These are phyloP conservation scores for Zonotrichia albicollis DNA, from an alignment of 2,797 vertebrate species.

Conservation along the genomic window DNA sequence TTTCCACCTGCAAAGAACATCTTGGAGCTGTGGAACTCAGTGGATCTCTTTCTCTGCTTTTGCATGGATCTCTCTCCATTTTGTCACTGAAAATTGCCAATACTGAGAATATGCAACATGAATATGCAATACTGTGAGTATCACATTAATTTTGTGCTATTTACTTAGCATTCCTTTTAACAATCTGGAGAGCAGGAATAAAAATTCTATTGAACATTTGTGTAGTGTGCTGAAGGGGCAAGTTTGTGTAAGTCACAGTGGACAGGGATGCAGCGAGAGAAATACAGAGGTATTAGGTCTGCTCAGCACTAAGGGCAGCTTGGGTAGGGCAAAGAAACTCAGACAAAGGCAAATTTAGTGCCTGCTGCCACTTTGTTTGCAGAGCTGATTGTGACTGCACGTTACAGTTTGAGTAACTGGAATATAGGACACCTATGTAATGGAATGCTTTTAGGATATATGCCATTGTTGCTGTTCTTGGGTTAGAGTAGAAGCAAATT, in stretches of 20 bases:
- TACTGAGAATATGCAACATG: not conserved
- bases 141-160: not conserved
- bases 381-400: not conserved
- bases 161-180: not conserved
- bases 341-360: not conserved
- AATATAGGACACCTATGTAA: not conserved
- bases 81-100: not conserved
- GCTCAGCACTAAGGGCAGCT: not conserved
- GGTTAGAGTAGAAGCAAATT: not conserved
- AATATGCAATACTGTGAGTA: no score
- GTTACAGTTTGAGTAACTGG: not conserved
- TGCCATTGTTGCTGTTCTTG: accelerated
- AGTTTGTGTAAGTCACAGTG: not conserved
- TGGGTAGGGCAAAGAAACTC: not conserved
- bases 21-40: not conserved
- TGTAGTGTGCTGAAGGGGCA: not conserved
- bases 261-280: not conserved
- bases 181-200: not conserved
- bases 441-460: not conserved
- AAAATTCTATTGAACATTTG: not conserved
- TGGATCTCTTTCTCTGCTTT: not conserved
- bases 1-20: not conserved
- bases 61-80: not conserved
- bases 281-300: not conserved
- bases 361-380: not conserved